Percentiles rank a stretch among this genome's conserved stretches.
Evolutionary conservation across 64 coral and sea anemone species (phyloP).

Genomic region (Orbicella faveolata): DNA sequence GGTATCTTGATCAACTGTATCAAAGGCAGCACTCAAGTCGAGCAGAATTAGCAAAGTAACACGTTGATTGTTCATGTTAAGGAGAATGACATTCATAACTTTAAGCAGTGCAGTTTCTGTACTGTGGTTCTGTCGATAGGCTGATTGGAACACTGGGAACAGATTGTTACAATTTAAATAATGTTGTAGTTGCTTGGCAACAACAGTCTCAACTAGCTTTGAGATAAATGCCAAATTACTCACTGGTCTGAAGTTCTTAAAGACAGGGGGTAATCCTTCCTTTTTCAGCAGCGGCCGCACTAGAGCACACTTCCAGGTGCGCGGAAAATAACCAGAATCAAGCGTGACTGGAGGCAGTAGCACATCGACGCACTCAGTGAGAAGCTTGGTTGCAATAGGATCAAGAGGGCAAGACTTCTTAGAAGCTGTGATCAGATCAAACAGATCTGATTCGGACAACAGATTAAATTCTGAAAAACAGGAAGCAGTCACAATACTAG

Average conservation of each 20-base stretch:
- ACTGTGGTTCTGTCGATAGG: slow-evolving; percentile 4
- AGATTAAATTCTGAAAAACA: too few relatives aligned
- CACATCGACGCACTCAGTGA: too few relatives aligned
- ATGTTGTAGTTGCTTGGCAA: slow-evolving; percentile 1
- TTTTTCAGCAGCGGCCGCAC: slow-evolving; percentile 3
- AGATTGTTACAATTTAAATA: slow-evolving; percentile 17
- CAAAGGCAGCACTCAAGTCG: slow-evolving; percentile 42
- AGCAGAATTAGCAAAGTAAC: slow-evolving; percentile 35
- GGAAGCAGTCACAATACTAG: too few relatives aligned
- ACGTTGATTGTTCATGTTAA: slow-evolving; percentile 7
- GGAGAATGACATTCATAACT: slow-evolving; percentile 6
- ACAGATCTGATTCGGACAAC: too few relatives aligned
- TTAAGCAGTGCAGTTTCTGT: slow-evolving; percentile 28
- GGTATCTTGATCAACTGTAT: too few relatives aligned
- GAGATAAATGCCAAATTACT: slow-evolving; percentile 9
- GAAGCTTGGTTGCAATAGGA: too few relatives aligned
- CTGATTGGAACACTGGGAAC: slow-evolving; percentile 7
- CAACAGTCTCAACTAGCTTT: slow-evolving; percentile 8
- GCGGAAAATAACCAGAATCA: slow-evolving; percentile 4
- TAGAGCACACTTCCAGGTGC: background rate
- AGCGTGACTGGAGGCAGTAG: too few relatives aligned
- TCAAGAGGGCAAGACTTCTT: too few relatives aligned
- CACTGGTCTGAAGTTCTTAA: slow-evolving; percentile 10
- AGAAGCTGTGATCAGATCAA: too few relatives aligned
- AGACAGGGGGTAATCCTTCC: slow-evolving; percentile 5